Percentiles rank a stretch among this genome's conserved stretches.
These are phyloP conservation scores for Drosophila mauritiana DNA, from an alignment of 1,140 invertebrate genomes.

Conservation along the genomic window DNA sequence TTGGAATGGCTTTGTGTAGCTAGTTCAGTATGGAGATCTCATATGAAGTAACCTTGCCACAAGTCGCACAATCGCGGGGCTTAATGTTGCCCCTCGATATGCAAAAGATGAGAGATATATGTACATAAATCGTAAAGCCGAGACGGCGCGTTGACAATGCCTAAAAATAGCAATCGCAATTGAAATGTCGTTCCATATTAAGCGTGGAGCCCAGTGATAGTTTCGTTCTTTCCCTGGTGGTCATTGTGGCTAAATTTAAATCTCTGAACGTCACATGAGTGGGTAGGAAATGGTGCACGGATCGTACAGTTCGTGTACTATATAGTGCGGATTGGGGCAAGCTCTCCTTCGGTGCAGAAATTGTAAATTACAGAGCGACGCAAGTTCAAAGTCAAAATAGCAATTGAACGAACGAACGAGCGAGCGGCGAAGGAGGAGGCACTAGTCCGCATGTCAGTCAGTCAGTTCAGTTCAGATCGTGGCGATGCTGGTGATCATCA, in stretches of 20 bases:
- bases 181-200: slow-evolving; percentile 80
- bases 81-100: slow-evolving; percentile 49
- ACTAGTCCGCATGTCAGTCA: slow-evolving; percentile 39
- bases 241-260: slow-evolving; percentile 79
- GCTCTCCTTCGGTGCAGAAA: slow-evolving; percentile 44
- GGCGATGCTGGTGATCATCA: slow-evolving; percentile 8
- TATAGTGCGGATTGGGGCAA: slow-evolving; percentile 34
- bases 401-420: slow-evolving; percentile 8
- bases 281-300: slow-evolving; percentile 62
- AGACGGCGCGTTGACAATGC: slow-evolving; percentile 70
- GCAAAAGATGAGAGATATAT: slow-evolving; percentile 54
- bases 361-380: slow-evolving; percentile 41
- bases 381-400: slow-evolving; percentile 76
- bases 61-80: slow-evolving; percentile 30
- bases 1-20: neutral
- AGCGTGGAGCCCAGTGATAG: slow-evolving; percentile 42
- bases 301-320: slow-evolving; percentile 30
- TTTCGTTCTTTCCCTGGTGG: slow-evolving; percentile 27
- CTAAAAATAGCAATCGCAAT: slow-evolving; percentile 79
- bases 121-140: slow-evolving; percentile 21
- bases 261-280: slow-evolving; percentile 52
- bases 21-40: no score
- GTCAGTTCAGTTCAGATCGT: slow-evolving; percentile 36
- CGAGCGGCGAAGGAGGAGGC: neutral
- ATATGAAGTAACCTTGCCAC: slow-evolving; percentile 47